A percentile compares a stretch with the other conserved stretches of the same genome.
Evolutionary conservation across 1,140 invertebrate genomes (phyloP).

Genomic region (Sipha flava): DNA sequence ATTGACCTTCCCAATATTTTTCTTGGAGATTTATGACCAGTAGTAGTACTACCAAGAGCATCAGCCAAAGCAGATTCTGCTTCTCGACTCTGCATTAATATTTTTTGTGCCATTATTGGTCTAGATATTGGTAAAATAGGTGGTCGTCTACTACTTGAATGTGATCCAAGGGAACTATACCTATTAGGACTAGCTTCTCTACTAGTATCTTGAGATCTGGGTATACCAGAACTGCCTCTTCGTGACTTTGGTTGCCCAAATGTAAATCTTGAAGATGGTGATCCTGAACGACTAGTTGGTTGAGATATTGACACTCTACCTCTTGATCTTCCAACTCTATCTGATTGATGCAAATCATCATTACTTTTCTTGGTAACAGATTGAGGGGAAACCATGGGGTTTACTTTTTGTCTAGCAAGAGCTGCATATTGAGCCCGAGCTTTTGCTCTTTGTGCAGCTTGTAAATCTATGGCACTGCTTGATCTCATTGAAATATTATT

Average conservation of each 20-base stretch:
- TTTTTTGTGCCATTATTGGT: slow-evolving; percentile 67
- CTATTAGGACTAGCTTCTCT: slow-evolving; percentile 57
- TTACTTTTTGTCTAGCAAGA: slow-evolving; percentile 61
- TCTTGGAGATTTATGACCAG: slow-evolving; percentile 25
- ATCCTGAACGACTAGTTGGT: slow-evolving; percentile 78
- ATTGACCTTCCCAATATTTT: slow-evolving; percentile 38
- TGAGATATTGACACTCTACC: slow-evolving; percentile 48
- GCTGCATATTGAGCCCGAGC: slow-evolving; percentile 69
- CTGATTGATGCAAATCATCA: slow-evolving; percentile 47
- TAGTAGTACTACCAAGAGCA: slow-evolving; percentile 52
- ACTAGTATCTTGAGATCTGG: slow-evolving; percentile 58
- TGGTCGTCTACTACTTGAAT: slow-evolving; percentile 37
- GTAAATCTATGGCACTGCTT: slow-evolving; percentile 86
- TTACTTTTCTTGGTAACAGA: slow-evolving; percentile 34
- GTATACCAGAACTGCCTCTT: slow-evolving; percentile 59
- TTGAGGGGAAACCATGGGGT: slow-evolving; percentile 53
- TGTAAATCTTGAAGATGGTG: slow-evolving; percentile 69
- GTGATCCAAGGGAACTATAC: slow-evolving; percentile 39
- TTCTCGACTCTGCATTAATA: slow-evolving; percentile 79
- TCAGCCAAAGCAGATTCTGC: slow-evolving; percentile 74
- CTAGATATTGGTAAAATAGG: slow-evolving; percentile 41
- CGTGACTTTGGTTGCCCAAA: slow-evolving; percentile 40
- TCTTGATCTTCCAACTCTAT: slow-evolving; percentile 56
- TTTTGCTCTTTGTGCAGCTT: slow-evolving; percentile 75
- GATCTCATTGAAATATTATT: slow-evolving; percentile 54